Evolutionary conservation across 2,888 invertebrate genomes (phyloP), one percentile per base, ranked within the genome.

Genomic region (Elysia crispata): DNA sequence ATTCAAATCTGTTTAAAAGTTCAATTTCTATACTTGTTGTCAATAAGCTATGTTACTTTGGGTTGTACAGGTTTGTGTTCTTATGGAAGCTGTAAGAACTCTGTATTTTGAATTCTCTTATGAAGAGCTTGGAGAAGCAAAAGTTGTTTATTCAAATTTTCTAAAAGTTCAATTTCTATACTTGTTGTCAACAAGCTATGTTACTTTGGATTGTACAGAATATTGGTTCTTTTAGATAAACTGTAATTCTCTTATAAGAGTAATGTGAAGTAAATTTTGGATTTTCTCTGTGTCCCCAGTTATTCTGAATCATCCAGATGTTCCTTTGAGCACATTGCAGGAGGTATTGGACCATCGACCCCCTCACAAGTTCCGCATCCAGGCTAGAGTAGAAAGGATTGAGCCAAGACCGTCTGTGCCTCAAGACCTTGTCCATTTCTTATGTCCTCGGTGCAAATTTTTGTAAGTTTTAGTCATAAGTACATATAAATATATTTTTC

Each of bases 401-500:
- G 3, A n/a, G 1, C 79, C 79, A 18, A 67, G n/a, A 8, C 74
- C 79, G 25, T 23, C 50, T 20, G 50, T 18, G 28, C 30, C 66
- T 30, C 50, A 11, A 49, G 41, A 73, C 50, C 20, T 78, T 57
- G 73, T 78, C 0, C 13, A 73, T 3, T 73, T 78, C 30, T 20
- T 20, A 15, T 78, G 78, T 41, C 49, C 18, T 73, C 50, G 49
- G 15, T 78, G 78, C 31, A 18, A n/a, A 1, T 30, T 64, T 50
- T 28, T 30, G 78, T 78, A 67, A 73, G 78, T 73, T n/a, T n/a
- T n/a, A n/a, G n/a, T n/a, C n/a, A n/a, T 15, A 15, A 6, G 60
- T 60, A 60, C 15, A 8, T 60, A 23, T 3, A 23, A 60, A 60
- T 23, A 60, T 25, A 60, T 60, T 60, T 60, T 60, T 60, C 20